Evolutionary conservation across 2,113 vertebrate species (phyloP), one percentile per base, ranked within the genome.

Genomic region (Octodon degus): DNA sequence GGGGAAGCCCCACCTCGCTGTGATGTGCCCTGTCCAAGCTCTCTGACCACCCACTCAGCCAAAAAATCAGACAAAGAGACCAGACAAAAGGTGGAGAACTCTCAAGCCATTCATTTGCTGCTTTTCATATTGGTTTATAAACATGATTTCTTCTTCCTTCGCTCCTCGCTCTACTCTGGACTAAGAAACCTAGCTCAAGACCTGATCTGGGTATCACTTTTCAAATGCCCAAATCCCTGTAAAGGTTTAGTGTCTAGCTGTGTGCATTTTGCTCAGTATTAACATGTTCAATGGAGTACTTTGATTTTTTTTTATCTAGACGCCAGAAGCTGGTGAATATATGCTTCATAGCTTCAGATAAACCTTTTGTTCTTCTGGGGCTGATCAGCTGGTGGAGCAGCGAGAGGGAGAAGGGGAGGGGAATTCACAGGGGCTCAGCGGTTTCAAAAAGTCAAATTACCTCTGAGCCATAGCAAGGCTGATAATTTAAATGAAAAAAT

Each of bases 361-460:
- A 99, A 99, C 98, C 98, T 99, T 99, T 99, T 99, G 98, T 99
- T 99, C 99, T 99, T 98, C 98, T 98, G 98, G 99, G 99, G 99
- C 98, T 99, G 98, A 99, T 99, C 98, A 99, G 99, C 98, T 99
- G 98, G 98, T 98, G 98, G 98, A 70, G 98, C 98, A 98, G 98
- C 80, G 97, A 98, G 98, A 98, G 98, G 98, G 98, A 98, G 98
- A 98, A 96, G 98, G 98, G 98, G 98, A 98, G 98, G 98, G 98
- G 99, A 99, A 99, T 99, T 99, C 99, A 98, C 99, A 98, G 98
- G 98, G 99, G 99, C 98, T 99, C 98, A 97, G 98, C 97, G 98
- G 99, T 98, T 99, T 99, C 99, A 99, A 99, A 99, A 99, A 99
- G 99, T 99, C 99, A 99, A 99, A 99, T 99, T 99, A 99, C 99